Percentiles rank a stretch among this genome's conserved stretches.
Evolutionary conservation across 2,113 vertebrate genomes (phyloP).

Genomic region (Melanerpes aurifrons): DNA sequence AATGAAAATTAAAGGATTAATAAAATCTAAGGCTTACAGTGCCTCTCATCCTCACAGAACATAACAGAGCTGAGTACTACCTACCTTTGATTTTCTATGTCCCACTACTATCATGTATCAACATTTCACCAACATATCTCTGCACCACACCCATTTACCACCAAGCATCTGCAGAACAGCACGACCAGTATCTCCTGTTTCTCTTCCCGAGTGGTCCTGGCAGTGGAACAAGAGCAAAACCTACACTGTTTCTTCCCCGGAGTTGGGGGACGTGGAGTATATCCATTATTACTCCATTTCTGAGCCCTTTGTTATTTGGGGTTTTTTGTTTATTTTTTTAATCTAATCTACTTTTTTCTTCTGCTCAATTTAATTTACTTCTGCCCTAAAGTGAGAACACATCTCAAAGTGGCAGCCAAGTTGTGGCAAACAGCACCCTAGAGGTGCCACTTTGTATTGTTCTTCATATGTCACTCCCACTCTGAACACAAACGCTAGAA

Average conservation of each 20-base stretch:
- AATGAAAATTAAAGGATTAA: neutral
- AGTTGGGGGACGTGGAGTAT: neutral
- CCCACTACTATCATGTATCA: neutral
- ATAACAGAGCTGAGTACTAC: neutral
- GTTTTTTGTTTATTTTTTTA: neutral
- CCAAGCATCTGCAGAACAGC: neutral
- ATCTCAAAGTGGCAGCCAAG: neutral
- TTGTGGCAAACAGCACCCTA: neutral
- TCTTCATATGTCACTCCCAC: accelerated
- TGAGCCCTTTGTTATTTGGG: neutral
- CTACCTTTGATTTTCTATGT: neutral
- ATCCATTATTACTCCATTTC: neutral
- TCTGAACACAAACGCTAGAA: neutral
- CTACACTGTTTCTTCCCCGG: accelerated
- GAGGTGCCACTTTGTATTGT: neutral
- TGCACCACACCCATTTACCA: neutral
- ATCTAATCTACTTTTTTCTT: neutral
- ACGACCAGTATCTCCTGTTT: neutral
- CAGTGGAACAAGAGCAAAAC: neutral
- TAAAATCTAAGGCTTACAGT: neutral
- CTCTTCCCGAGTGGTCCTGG: neutral
- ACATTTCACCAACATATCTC: neutral
- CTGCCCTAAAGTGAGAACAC: neutral
- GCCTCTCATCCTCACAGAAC: neutral
- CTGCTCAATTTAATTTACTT: neutral